Evolutionary conservation across 2,888 invertebrate species (phyloP), one percentile per base, ranked within the genome.

Genomic region (Agrilus biguttatus): DNA sequence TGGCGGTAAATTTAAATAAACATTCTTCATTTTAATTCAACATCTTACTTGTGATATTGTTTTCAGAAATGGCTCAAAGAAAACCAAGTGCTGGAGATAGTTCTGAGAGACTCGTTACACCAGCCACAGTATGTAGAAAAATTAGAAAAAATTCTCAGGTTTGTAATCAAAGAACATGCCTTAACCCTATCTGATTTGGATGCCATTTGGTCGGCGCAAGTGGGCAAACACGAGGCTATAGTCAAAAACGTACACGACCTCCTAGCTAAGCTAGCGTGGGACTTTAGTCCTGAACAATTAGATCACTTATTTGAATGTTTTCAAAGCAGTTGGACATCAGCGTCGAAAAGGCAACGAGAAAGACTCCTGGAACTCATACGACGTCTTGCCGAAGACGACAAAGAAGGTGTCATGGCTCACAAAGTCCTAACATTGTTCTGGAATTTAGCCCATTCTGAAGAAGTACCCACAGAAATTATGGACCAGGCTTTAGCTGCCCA

Each of bases 81-180:
- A 60, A 95, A 95, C 60, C 82, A 88, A 60, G 93, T 96, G 3
- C 74, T 97, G 47, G 90, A 92, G 61, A 95, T 96, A 56, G 93
- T 96, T 13, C 71, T 97, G 51, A 75, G 91, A 36, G 96, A 97
- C 66, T 95, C 93, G 6, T 73, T 97, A 41, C 97, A 97, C 70
- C 95, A 96, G 64, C 95, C 95, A 1, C 90, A 92, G 64, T 97
- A 97, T 65, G 96, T 97, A 40, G 97, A 97, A 59, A 90, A 96
- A 62, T 68, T 97, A 60, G 96, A 97, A 63, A 96, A 95, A 72
- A 95, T 97, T 63, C 77, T 97, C 54, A 78, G 96, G 47, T 97
- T 97, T 69, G 85, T 96, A 63, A 95, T 96, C 55, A 96, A 96
- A 65, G 90, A 90, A 62, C 79, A 83, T 53, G 84, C 91, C 0